These are phyloP conservation scores for Nannoperca obscura DNA, from an alignment of 2,797 vertebrate species.

Conservation along the genomic window DNA sequence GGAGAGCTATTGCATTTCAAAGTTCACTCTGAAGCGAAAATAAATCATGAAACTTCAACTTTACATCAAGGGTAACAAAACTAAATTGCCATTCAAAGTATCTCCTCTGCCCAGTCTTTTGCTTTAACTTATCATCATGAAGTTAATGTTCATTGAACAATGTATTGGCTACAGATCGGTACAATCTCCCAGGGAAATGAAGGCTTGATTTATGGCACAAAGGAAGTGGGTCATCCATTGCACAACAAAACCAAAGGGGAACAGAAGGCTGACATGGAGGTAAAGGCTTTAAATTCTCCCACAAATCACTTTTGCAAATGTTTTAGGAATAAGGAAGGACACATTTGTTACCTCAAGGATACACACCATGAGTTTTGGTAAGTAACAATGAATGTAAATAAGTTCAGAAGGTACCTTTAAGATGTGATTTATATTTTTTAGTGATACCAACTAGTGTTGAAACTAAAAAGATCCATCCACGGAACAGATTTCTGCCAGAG, in stretches of 20 bases:
- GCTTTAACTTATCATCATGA: too few species aligned
- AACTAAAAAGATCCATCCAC: neutral
- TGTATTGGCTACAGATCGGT: too few species aligned
- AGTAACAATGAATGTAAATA: neutral
- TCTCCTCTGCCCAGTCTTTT: neutral
- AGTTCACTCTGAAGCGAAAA: neutral
- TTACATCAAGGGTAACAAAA: neutral
- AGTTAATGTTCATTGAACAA: too few species aligned
- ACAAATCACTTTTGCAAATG: neutral
- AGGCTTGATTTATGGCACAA: too few species aligned
- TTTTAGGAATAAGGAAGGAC: neutral
- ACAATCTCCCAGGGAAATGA: too few species aligned
- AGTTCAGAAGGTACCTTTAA: neutral
- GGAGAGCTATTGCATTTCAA: constrained; percentile 2
- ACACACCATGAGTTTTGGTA: neutral
- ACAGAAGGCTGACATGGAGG: too few species aligned
- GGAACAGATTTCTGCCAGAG: too few species aligned
- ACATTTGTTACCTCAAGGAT: neutral
- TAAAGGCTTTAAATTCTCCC: too few species aligned
- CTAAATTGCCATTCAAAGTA: neutral
- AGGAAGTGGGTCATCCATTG: too few species aligned
- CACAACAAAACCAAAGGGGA: too few species aligned
- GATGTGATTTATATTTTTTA: too few species aligned
- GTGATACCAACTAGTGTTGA: neutral
- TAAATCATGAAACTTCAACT: neutral